phyloP scores from a whole-genome alignment of 2,797 vertebrate genomes.

The Etheostoma nigrum region DNA sequence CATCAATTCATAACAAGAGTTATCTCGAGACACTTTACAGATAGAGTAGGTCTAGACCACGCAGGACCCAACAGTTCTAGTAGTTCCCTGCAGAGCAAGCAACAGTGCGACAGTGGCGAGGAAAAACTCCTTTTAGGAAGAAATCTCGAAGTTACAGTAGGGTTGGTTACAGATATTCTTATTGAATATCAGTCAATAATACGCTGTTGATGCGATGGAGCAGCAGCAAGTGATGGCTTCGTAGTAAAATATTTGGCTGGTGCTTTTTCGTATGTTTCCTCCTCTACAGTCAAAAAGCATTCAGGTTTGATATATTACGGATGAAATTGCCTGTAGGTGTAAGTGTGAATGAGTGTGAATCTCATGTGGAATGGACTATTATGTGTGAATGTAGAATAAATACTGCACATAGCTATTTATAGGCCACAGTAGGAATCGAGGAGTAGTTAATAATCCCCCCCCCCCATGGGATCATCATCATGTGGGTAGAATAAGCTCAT shows the following conservation, averaged over 20 bases:
- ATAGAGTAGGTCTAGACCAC: too few species aligned
- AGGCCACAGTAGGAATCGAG: neutral
- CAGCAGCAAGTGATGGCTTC: neutral
- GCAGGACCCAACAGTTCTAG: too few species aligned
- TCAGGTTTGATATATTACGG: neutral
- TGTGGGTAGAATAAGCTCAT: too few species aligned
- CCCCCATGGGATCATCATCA: neutral
- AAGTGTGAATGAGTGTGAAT: neutral
- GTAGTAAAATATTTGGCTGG: neutral
- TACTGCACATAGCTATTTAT: neutral
- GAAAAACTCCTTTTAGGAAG: too few species aligned
- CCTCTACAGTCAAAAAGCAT: neutral
- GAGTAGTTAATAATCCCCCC: neutral
- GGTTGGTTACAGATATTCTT: conserved; percentile 15
- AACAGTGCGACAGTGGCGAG: too few species aligned
- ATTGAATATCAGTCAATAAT: conserved; percentile 1
- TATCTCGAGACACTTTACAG: too few species aligned
- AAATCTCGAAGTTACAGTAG: neutral
- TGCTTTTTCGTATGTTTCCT: neutral
- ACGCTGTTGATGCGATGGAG: conserved; percentile 1
- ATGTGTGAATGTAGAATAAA: neutral
- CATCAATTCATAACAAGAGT: too few species aligned
- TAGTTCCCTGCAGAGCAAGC: too few species aligned
- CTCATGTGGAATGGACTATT: neutral
- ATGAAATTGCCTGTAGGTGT: neutral